Percentiles rank a stretch among this genome's conserved stretches.
phyloP scores from a whole-genome alignment of 1,140 invertebrate genomes.

The Oncopodura yosiiana region DNA sequence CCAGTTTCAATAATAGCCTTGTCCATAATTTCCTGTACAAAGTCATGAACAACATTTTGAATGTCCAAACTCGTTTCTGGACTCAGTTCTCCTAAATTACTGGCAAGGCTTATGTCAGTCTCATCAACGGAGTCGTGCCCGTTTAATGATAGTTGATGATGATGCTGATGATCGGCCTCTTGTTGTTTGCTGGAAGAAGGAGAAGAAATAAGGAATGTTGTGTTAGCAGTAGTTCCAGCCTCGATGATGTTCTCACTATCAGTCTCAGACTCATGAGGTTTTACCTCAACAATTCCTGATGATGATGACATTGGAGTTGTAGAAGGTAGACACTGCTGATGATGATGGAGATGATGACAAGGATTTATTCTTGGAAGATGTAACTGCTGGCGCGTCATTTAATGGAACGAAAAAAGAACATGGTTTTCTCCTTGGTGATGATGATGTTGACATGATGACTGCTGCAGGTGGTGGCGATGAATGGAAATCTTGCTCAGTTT shows the following conservation, averaged over 20 bases:
- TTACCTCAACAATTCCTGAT: neutral
- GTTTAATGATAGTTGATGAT: neutral
- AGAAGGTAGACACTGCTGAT: neutral
- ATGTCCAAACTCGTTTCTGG: constrained; percentile 3
- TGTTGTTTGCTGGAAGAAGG: neutral
- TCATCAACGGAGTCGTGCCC: neutral
- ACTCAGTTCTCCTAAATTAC: neutral
- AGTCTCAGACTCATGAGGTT: neutral
- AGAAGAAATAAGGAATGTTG: neutral
- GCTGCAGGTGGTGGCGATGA: neutral
- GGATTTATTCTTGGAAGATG: neutral
- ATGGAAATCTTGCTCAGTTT: neutral
- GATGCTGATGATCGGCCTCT: neutral
- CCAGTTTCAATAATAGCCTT: constrained; percentile 9
- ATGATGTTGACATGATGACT: neutral
- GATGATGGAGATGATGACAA: neutral
- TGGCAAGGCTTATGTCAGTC: neutral
- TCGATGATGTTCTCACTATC: constrained; percentile 3
- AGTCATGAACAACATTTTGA: constrained; percentile 6
- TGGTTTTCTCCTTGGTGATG: constrained; percentile 21
- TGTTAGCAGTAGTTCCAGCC: neutral
- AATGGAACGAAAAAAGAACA: constrained; percentile 31
- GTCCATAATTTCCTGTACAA: constrained; percentile 14
- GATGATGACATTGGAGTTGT: neutral
- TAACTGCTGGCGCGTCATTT: constrained; percentile 1